These are phyloP conservation scores for Macropus fuliginosus DNA, from an alignment of 2,797 vertebrate species.

Conservation along the genomic window DNA sequence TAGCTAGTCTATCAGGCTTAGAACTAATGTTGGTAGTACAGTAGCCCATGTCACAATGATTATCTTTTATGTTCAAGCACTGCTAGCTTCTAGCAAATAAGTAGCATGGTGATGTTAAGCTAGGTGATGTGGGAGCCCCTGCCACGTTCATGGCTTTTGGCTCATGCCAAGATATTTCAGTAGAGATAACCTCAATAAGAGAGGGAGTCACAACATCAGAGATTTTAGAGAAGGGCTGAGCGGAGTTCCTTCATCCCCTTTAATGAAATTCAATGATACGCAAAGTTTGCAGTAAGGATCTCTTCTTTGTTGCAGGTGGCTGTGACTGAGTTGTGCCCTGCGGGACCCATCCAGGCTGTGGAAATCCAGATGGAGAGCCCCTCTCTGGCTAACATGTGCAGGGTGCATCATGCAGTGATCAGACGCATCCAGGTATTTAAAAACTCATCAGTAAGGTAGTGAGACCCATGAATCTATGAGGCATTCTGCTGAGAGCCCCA, in stretches of 20 bases:
- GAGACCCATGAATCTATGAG: neutral
- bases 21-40: neutral
- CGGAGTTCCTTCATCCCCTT: neutral
- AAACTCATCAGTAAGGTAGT: neutral
- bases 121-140: neutral
- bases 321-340: conserved; percentile 79
- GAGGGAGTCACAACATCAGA: neutral
- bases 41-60: neutral
- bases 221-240: neutral
- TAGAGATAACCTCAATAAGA: neutral
- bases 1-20: neutral
- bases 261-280: neutral
- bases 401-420: conserved; percentile 90
- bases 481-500: neutral
- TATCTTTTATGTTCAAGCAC: neutral
- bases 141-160: neutral
- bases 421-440: conserved; percentile 84
- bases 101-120: neutral
- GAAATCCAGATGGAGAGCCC: conserved; percentile 92
- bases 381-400: conserved; percentile 88
- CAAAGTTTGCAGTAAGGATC: neutral
- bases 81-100: neutral
- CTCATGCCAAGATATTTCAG: neutral
- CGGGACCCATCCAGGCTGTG: conserved; percentile 82
- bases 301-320: conserved; percentile 83